A percentile compares a stretch with the other conserved stretches of the same genome.
These are phyloP conservation scores for Luffia ferchaultella DNA, from an alignment of 2,888 invertebrate species.

Conservation along the genomic window DNA sequence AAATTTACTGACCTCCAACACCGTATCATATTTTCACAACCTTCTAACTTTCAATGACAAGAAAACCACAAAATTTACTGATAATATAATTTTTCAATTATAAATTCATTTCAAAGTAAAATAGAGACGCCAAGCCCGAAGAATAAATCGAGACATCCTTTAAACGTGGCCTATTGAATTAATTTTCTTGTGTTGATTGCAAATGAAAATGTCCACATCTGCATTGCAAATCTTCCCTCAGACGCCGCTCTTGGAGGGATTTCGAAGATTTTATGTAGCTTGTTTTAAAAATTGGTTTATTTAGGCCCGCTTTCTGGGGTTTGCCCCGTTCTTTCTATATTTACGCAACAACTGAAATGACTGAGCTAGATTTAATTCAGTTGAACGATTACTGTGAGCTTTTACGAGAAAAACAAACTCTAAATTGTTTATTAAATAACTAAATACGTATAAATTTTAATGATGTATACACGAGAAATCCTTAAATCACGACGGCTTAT, in stretches of 20 bases:
- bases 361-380: background rate
- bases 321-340: background rate
- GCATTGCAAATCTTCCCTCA: constrained; percentile 41
- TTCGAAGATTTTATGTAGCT: background rate
- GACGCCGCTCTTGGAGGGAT: background rate
- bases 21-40: too few species aligned
- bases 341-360: background rate
- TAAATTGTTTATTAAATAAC: too few species aligned
- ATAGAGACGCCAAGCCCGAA: background rate
- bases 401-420: too few species aligned
- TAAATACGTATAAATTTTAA: too few species aligned
- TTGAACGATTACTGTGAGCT: too few species aligned
- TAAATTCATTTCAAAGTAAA: background rate
- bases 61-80: too few species aligned
- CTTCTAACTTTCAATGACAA: background rate
- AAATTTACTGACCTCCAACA: too few species aligned
- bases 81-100: background rate
- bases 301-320: background rate
- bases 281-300: background rate
- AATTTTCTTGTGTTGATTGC: constrained; percentile 57
- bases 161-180: constrained; percentile 33
- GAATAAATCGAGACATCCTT: background rate
- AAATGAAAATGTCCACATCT: constrained; percentile 45
- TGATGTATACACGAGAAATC: too few species aligned
- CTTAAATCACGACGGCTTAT: too few species aligned